Base-by-base conservation (phyloP, 2,797 vertebrate species). In the Euthynnus affinis region DNA sequence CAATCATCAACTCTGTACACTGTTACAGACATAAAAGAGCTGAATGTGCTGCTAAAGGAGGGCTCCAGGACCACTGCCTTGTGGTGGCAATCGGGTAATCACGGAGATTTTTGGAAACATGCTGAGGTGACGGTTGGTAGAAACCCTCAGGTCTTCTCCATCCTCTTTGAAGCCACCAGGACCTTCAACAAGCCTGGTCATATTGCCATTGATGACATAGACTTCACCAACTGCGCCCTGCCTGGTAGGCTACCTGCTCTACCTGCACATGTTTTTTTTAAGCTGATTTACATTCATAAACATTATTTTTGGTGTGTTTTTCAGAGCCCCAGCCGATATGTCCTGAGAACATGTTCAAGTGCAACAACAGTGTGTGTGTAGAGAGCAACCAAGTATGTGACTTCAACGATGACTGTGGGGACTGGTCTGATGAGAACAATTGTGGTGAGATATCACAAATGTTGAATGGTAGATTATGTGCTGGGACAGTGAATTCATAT, bases 391-490 rank as follows among this genome's bases (percentile, higher is more conserved):
- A 27, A 69, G 91, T 95, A 68, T 96, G 95, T 88, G 95, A 96
- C 86, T 95, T 94, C 91, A 95, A 80, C 0, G 93, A 96, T 78
- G 94, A 96, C 88, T 96, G 95, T 55, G 95, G 95, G 18, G 95
- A 96, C 80, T 23, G 79, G 77, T 93, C 93, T 22, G 95, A 96
- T 71, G 95, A 96, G 81, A 76, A 7, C 23, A 44, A 84, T 78
- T 96, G 95, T 80, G 95, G 95, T 96, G 83, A 90, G 91, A 59
- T 52, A 32, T 68, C 42, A 10, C 14, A 52, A 58, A 42, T 27
- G 3, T 58, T 18, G 1, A 37, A 25, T 9, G 29, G 40, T 23
- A 20, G 29, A 80, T 53, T 51, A 23, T 66, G 18, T 3, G 44
- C 34, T 32, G 9, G 0, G 52, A 17, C 8, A 34, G 5, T 42